These are phyloP conservation scores for Athalia cordata DNA, from an alignment of 2,888 invertebrate species.

Conservation along the genomic window DNA sequence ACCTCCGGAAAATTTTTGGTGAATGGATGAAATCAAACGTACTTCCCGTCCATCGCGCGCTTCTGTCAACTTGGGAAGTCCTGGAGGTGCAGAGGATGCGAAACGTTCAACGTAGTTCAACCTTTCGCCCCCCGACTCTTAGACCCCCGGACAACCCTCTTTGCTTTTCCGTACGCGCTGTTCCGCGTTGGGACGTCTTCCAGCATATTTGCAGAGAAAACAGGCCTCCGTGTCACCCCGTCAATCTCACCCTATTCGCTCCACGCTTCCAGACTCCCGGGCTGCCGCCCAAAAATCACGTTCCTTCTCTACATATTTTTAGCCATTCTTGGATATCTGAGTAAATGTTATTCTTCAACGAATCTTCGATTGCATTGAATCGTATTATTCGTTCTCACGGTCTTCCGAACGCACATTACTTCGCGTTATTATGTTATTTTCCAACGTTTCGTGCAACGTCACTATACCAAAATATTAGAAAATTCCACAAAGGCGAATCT, in stretches of 20 bases:
- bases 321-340: conserved; percentile 25
- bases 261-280: not conserved
- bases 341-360: conserved; percentile 41
- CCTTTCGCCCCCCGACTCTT: conserved; percentile 8
- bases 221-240: conserved; percentile 37
- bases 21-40: conserved; percentile 44
- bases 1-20: conserved; percentile 40
- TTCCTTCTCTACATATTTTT: conserved; percentile 24
- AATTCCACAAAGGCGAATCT: not conserved
- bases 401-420: not conserved
- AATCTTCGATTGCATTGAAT: conserved; percentile 20
- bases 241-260: conserved; percentile 22
- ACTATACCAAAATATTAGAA: not conserved
- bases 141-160: conserved; percentile 36
- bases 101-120: conserved; percentile 2
- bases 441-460: not conserved
- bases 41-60: conserved; percentile 41
- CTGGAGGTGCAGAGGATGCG: not conserved
- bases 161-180: conserved; percentile 40
- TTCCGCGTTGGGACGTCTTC: conserved; percentile 41
- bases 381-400: conserved; percentile 3
- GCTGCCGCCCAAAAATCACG: conserved; percentile 33
- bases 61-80: conserved; percentile 19
- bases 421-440: conserved; percentile 17
- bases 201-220: conserved; percentile 43